Percentiles rank a stretch among this genome's conserved stretches.
phyloP scores from a whole-genome alignment of 2,113 vertebrate species.

The Atlantisia rogersi region DNA sequence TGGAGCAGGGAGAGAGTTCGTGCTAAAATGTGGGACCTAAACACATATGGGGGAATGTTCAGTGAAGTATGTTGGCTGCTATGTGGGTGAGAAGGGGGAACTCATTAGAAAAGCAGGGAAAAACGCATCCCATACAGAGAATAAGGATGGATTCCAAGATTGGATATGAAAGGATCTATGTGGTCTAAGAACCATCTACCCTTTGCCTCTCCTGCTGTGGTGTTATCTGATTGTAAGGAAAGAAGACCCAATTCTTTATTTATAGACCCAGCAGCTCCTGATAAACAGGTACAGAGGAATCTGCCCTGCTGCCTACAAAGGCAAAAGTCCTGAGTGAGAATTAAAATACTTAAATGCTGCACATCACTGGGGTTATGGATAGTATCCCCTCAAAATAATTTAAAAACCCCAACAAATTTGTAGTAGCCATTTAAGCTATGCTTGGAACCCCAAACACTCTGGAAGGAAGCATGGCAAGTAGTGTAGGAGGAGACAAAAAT shows the following conservation, averaged over 20 bases:
- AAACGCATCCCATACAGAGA: background rate
- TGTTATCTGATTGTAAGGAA: background rate
- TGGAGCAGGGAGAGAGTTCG: rapidly evolving
- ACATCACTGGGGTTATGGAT: background rate
- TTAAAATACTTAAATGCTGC: background rate
- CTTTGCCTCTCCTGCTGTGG: rapidly evolving
- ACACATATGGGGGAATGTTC: rapidly evolving
- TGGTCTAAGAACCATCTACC: rapidly evolving
- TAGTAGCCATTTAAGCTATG: background rate
- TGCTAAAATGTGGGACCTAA: background rate
- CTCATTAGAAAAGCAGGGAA: background rate
- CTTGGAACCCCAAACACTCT: background rate
- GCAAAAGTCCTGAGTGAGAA: background rate
- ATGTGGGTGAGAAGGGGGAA: background rate
- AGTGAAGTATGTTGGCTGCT: background rate
- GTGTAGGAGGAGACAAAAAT: background rate
- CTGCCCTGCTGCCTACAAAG: background rate
- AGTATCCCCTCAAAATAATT: background rate
- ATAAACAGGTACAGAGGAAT: background rate
- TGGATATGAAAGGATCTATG: background rate
- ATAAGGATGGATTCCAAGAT: background rate
- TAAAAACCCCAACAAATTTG: too few relatives aligned
- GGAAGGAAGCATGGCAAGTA: background rate
- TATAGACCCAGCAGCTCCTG: background rate
- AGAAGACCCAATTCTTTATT: background rate